These are phyloP conservation scores for Aegotheles bennettii DNA, from an alignment of 2,113 vertebrate genomes.

Conservation along the genomic window DNA sequence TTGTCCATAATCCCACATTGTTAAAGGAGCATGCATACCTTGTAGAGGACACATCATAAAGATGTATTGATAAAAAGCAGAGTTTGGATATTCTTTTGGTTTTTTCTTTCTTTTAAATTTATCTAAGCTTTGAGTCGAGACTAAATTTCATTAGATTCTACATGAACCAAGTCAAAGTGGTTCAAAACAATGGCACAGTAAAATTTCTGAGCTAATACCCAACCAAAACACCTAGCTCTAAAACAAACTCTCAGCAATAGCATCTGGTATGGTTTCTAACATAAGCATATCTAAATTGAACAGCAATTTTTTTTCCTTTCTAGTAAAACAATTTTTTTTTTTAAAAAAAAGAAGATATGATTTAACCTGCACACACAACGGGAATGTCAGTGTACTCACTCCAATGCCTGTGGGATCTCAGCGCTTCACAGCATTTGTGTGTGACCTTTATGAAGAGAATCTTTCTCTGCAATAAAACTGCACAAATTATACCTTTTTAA, in stretches of 20 bases:
- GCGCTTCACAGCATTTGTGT: not conserved
- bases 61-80: not conserved
- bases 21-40: not conserved
- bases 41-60: not conserved
- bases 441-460: not conserved
- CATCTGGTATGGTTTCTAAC: not conserved
- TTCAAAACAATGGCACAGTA: accelerated
- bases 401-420: not conserved
- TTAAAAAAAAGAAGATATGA: not conserved
- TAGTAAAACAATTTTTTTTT: not conserved
- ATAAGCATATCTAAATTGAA: not conserved
- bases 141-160: not conserved
- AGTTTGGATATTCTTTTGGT: not conserved
- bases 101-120: not conserved
- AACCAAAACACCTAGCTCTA: not conserved
- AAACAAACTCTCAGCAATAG: not conserved
- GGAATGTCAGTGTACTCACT: not conserved
- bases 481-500: not conserved
- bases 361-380: not conserved
- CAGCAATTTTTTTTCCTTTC: not conserved
- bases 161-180: no score
- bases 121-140: not conserved
- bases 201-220: not conserved
- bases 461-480: not conserved
- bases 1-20: not conserved